Base-by-base conservation (phyloP, 2,888 invertebrate species). In the Eristalinus aeneus region DNA sequence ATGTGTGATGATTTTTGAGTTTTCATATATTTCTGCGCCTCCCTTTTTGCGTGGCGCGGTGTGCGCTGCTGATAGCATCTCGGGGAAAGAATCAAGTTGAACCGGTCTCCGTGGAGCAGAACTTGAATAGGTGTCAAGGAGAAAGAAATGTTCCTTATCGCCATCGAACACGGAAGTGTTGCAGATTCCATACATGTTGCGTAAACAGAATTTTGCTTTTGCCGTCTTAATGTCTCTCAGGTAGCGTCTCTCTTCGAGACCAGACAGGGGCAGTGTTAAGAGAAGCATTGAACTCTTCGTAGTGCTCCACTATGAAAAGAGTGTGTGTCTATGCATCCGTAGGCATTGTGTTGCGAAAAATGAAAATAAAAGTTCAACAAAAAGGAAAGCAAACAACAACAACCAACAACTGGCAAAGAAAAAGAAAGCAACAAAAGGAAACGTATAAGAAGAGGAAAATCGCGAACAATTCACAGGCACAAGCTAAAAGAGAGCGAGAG, bases 91-190 rank as follows among this genome's bases (percentile, higher is more conserved):
- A 86, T 86, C 86, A 86, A 82, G 86, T 86, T 82, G 86, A 86
- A 86, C 86, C 86, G 86, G 86, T 86, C 73, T 65, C 65, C 39
- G 34, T 76, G 69, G 82, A 74, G 65, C 73, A 86, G 86, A 82
- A 86, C 86, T 67, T 86, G 86, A 86, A 86, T 86, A 82, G 86
- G 74, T 86, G 86, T 86, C 86, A 86, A 86, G 86, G 86, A 86
- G 86, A 86, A 86, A 78, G 77, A 86, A 82, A 86, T 82, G 86
- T 86, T 86, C 74, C 82, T 86, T 71, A 82, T 81, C 82, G 77
- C 16, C 71, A 78, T 86, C 73, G 54, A 86, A 86, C 86, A 86
- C 86, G 86, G 86, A 86, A 86, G 86, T 86, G 82, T 78, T 86
- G 73, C 82, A 65, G 36, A 65, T 69, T 39, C 34, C 67, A 65